Conservation (phyloP, 2,888 invertebrate genomes). For the Cataglyphis livida region DNA sequence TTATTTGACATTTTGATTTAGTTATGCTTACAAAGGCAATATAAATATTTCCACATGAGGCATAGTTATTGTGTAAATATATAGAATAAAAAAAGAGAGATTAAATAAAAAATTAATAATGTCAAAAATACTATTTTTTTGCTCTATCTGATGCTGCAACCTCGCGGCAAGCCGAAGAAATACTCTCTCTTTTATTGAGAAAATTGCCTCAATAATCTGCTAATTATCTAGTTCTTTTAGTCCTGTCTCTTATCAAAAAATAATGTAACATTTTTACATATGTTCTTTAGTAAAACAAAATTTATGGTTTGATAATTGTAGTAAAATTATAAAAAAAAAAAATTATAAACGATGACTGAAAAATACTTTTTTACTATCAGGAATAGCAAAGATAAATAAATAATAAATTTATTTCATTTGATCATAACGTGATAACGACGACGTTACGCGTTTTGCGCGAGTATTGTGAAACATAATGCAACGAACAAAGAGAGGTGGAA, state of each 20-base stretch:
- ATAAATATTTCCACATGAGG: neutral
- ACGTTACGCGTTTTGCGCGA: constrained; percentile 4
- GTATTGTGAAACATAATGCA: constrained; percentile 20
- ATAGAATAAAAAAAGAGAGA: neutral
- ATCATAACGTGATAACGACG: neutral
- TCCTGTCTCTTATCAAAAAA: neutral
- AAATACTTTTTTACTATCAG: neutral
- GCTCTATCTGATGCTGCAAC: constrained; percentile 37
- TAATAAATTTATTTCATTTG: neutral
- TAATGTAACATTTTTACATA: neutral
- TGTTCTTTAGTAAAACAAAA: neutral
- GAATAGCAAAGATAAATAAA: neutral
- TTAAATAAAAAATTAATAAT: neutral
- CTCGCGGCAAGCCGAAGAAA: constrained; percentile 26
- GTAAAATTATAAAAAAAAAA: neutral
- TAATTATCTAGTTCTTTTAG: neutral
- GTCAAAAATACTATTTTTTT: neutral
- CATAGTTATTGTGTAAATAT: neutral
- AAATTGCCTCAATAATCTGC: neutral
- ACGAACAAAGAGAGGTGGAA: neutral
- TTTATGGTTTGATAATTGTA: neutral
- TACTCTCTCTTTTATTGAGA: neutral
- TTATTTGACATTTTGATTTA: constrained; percentile 18
- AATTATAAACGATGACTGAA: neutral
- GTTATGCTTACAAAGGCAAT: neutral